Conservation (phyloP, 92 coral and sea anemone genomes). For the Nematostella vectensis region DNA sequence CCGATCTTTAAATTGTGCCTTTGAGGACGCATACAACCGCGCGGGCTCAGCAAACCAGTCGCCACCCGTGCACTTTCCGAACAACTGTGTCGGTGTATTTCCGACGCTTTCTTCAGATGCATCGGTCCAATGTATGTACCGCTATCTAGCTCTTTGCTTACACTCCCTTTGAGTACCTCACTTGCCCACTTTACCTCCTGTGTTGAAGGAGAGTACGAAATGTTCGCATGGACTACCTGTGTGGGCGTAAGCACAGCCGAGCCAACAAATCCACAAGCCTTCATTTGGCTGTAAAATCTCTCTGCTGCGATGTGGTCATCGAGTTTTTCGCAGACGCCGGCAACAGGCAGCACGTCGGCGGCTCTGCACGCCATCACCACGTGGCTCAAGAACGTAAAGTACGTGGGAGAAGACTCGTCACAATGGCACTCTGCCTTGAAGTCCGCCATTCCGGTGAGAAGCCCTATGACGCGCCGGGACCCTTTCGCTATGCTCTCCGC, state of each 20-base stretch:
- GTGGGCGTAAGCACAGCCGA: conserved; percentile 2
- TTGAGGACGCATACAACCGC: background rate
- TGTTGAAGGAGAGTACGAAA: conserved; percentile 1
- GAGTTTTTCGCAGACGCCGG: conserved; percentile 7
- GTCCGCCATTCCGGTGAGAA: background rate
- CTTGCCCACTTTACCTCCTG: conserved; percentile 8
- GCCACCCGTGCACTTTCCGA: too few species aligned
- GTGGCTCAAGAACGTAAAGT: conserved; percentile 5
- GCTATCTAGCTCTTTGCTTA: too few species aligned
- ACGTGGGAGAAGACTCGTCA: conserved; percentile 6
- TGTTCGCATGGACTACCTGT: conserved; percentile 9
- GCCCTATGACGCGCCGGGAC: background rate
- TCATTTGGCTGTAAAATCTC: conserved; percentile 11
- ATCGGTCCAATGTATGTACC: too few species aligned
- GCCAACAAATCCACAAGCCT: conserved; percentile 8
- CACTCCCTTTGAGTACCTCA: too few species aligned
- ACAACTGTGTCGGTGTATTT: too few species aligned
- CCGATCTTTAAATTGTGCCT: background rate
- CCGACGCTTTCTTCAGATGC: too few species aligned
- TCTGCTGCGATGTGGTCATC: conserved; percentile 13
- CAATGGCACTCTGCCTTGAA: conserved; percentile 6
- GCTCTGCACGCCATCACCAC: conserved; percentile 8
- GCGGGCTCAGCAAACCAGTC: too few species aligned
- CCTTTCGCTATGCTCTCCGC: conserved; percentile 4
- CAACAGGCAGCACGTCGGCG: conserved; percentile 4